Evolutionary conservation across 2,113 vertebrate species (phyloP).

Genomic region (Spermophilus dauricus): DNA sequence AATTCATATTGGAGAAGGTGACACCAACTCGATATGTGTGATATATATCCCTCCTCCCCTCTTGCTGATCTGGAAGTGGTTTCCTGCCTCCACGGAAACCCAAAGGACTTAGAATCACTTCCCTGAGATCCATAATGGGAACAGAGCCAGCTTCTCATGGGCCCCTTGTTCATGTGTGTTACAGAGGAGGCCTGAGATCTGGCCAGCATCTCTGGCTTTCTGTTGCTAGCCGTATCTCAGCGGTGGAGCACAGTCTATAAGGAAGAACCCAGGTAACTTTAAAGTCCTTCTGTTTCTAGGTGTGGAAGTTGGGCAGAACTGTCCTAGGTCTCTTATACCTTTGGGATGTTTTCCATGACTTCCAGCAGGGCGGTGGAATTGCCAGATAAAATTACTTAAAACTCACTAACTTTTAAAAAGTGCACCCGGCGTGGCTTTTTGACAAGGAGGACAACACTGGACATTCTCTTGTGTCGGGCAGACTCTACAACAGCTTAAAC

Average conservation of each 20-base stretch:
- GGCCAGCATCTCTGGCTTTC: neutral
- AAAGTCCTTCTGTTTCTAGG: neutral
- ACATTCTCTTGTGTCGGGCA: neutral
- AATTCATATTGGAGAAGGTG: neutral
- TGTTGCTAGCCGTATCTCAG: neutral
- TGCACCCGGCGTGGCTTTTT: neutral
- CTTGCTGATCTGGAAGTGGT: neutral
- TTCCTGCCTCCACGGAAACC: conserved; percentile 35
- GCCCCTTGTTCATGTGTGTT: neutral
- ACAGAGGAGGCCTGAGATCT: neutral
- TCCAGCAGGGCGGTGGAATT: neutral
- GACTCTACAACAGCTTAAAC: neutral
- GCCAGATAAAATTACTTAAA: conserved; percentile 2
- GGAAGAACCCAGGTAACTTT: neutral
- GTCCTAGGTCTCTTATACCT: neutral
- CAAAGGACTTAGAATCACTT: neutral
- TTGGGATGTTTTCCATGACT: neutral
- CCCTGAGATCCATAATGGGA: neutral
- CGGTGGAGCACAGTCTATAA: neutral
- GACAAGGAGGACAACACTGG: neutral
- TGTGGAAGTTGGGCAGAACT: neutral
- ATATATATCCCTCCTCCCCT: neutral
- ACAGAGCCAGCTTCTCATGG: neutral
- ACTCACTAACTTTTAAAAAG: neutral
- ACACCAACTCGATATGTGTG: neutral